These are phyloP conservation scores for Cataglyphis cursor DNA, from an alignment of 2,888 invertebrate genomes.

Conservation along the genomic window DNA sequence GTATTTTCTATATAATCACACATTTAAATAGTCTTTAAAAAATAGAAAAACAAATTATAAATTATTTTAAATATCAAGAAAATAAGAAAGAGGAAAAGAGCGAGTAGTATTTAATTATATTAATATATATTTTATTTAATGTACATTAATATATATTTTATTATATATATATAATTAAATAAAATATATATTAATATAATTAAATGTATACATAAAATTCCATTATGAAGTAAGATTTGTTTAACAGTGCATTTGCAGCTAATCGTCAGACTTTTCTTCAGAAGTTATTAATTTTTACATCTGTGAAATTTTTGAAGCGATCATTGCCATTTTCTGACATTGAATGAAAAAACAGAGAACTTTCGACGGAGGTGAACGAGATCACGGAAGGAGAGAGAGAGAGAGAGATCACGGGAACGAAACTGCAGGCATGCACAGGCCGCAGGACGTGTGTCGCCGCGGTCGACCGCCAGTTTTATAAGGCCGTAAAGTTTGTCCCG, in stretches of 20 bases:
- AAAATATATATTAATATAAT: neutral
- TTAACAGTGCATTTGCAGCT: neutral
- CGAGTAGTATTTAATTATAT: too few relatives aligned
- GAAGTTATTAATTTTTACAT: conserved; percentile 7
- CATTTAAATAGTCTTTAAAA: neutral
- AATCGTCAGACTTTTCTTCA: neutral
- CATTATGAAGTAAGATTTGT: neutral
- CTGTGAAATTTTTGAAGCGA: too few relatives aligned
- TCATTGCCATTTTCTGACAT: neutral
- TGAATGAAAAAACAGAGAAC: neutral
- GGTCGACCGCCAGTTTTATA: conserved; percentile 54
- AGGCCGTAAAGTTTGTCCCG: conserved; percentile 57
- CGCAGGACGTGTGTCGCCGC: conserved; percentile 38
- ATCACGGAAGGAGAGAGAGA: conserved; percentile 18
- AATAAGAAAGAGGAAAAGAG: neutral
- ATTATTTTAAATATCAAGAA: neutral
- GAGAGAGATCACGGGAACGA: conserved; percentile 4
- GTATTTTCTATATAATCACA: conserved; percentile 46
- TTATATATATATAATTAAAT: too few relatives aligned
- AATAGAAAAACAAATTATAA: neutral
- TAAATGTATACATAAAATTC: neutral
- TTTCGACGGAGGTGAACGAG: conserved; percentile 30
- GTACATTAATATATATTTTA: too few relatives aligned
- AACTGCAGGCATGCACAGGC: conserved; percentile 17
- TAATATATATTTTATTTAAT: too few relatives aligned